Percentiles rank a stretch among this genome's conserved stretches.
Conservation (phyloP, 2,888 invertebrate genomes). For the Escarpia spicata region DNA sequence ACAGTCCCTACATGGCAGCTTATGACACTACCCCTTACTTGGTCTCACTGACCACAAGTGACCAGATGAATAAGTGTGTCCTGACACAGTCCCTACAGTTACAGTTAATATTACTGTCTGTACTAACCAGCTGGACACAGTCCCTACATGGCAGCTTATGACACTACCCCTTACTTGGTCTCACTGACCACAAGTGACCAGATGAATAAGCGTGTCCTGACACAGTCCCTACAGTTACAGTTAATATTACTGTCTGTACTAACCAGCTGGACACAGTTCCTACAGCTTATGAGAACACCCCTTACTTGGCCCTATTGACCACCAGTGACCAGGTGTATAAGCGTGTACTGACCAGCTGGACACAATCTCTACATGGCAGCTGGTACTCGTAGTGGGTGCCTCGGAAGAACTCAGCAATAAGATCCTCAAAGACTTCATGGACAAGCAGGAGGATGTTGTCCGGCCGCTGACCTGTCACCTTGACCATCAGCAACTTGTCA, state of each 20-base stretch:
- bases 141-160: background rate
- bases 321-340: background rate
- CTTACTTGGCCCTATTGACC: too few species aligned
- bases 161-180: too few species aligned
- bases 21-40: too few species aligned
- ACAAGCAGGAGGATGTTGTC: slow-evolving; percentile 63
- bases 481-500: slow-evolving; percentile 52
- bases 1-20: background rate
- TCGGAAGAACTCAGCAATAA: slow-evolving; percentile 61
- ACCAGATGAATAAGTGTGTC: too few species aligned
- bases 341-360: background rate
- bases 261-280: background rate
- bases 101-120: too few species aligned
- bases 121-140: background rate
- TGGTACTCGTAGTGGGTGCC: slow-evolving; percentile 62
- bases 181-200: too few species aligned
- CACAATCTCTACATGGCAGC: slow-evolving; percentile 45
- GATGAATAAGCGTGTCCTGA: too few species aligned
- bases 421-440: slow-evolving; percentile 62
- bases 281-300: background rate
- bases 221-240: too few species aligned
- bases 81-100: too few species aligned
- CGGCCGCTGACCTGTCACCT: slow-evolving; percentile 58
- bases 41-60: too few species aligned
- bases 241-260: slow-evolving; percentile 57